Base-by-base conservation (phyloP, 92 coral and sea anemone species). In the Phenganax stokvisi region DNA sequence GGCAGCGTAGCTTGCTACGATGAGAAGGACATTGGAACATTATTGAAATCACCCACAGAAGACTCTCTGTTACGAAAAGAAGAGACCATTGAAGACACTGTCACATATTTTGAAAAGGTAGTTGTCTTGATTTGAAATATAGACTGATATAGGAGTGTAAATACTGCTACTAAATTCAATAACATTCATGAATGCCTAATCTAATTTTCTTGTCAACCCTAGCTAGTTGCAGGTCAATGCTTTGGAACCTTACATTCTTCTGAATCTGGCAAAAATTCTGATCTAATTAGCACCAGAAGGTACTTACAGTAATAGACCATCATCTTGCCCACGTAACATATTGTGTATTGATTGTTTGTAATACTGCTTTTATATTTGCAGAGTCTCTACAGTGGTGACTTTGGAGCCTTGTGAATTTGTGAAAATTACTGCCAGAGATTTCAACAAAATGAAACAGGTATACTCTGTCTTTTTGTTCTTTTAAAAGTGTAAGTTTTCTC, bases 381-480 rank as follows among this genome's bases (percentile, higher is more conserved):
- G 98, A 64, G 84, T 94, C 9, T 86, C 88, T 8, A 87, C 98
- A 25, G 97, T 94, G 53, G 75, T 92, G 54, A 90, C 98, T n/a
- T 79, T 84, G 79, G 98, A 89, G 57, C 92, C 98, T 0, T 92
- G 98, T 72, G 98, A 94, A 54, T 94, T 92, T 84, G 81, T 94
- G 86, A 94, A 94, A 87, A 92, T 94, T 71, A 88, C 98, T 17
- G 89, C 92, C 28, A 87, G 85, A 59, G 98, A 94, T 80, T 94
- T 92, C 72, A 88, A 85, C 15, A 76, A 90, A 84, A 89, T 93
- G 74, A 93, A 87, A 60, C 92, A 92, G 87, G 97, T 92, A 80
- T 29, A 53, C 28, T 0, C 6, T 13, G 57, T 28, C 25, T 20
- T 20, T 20, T 20, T 20, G 25, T 20, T 20, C 25, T 20, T 20